A percentile compares a stretch with the other conserved stretches of the same genome.
phyloP scores from a whole-genome alignment of 2,888 invertebrate genomes.

The Branchellion lobata region DNA sequence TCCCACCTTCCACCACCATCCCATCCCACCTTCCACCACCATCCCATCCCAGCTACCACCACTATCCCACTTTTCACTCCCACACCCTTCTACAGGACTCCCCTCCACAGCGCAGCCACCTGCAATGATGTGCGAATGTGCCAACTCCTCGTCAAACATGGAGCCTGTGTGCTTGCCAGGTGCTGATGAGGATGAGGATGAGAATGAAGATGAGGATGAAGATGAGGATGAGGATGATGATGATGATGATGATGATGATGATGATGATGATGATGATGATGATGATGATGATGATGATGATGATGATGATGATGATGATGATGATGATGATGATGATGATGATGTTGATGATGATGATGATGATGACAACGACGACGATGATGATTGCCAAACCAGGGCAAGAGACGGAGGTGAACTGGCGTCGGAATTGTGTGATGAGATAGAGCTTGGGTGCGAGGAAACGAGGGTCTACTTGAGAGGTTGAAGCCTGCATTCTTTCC shows the following conservation, averaged over 20 bases:
- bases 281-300: conserved; percentile 1
- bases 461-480: conserved; percentile 12
- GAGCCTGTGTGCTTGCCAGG: conserved; percentile 90
- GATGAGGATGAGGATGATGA: conserved; percentile 15
- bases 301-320: conserved; percentile 24
- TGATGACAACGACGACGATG: conserved; percentile 20
- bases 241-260: conserved; percentile 19
- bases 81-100: conserved; percentile 70
- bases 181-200: conserved; percentile 31
- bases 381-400: neutral
- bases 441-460: conserved; percentile 77
- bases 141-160: conserved; percentile 91
- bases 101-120: conserved; percentile 93
- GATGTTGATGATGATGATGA: conserved; percentile 5
- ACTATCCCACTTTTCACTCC: no score
- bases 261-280: conserved; percentile 24
- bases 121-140: conserved; percentile 98
- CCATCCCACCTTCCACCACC: no score
- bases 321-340: conserved; percentile 19
- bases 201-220: conserved; percentile 16
- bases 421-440: conserved; percentile 98
- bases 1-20: no score
- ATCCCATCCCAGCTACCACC: no score
- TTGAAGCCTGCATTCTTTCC: neutral
- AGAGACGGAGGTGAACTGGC: conserved; percentile 97